phyloP scores from a whole-genome alignment of 1,140 invertebrate genomes.

The Drosophila tropicalis region DNA sequence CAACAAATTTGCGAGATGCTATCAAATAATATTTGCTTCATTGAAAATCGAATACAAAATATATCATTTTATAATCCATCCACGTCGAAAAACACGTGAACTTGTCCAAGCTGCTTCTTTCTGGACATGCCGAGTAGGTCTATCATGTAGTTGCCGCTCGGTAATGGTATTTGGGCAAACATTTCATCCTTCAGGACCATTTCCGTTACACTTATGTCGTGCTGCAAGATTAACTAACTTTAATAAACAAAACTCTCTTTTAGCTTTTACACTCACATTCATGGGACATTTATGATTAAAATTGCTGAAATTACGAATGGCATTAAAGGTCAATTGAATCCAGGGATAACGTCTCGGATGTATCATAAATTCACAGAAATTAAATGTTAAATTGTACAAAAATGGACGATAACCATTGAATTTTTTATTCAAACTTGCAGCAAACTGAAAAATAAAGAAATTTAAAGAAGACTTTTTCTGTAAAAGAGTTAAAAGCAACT shows the following conservation, averaged over 20 bases:
- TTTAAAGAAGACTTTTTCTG: no score
- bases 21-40: constrained; percentile 12
- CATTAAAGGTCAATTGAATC: not conserved
- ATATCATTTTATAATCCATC: not conserved
- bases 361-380: constrained; percentile 25
- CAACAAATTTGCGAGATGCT: not conserved
- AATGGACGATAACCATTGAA: constrained; percentile 38
- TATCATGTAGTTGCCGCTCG: not conserved
- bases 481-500: no score
- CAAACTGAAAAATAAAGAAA: not conserved
- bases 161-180: not conserved
- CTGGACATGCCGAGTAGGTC: no score
- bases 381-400: constrained; percentile 28
- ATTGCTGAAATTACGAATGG: constrained; percentile 31
- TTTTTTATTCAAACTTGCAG: not conserved
- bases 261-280: no score
- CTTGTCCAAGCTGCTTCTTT: not conserved
- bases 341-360: constrained; percentile 23
- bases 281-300: constrained; percentile 16
- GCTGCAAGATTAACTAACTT: no score
- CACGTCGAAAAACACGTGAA: not conserved
- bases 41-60: not conserved
- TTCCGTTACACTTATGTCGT: not conserved
- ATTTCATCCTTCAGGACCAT: not conserved
- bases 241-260: no score